A percentile compares a stretch with the other conserved stretches of the same genome.
Conservation (phyloP, 2,888 invertebrate species). For the Drosophila mercatorum region DNA sequence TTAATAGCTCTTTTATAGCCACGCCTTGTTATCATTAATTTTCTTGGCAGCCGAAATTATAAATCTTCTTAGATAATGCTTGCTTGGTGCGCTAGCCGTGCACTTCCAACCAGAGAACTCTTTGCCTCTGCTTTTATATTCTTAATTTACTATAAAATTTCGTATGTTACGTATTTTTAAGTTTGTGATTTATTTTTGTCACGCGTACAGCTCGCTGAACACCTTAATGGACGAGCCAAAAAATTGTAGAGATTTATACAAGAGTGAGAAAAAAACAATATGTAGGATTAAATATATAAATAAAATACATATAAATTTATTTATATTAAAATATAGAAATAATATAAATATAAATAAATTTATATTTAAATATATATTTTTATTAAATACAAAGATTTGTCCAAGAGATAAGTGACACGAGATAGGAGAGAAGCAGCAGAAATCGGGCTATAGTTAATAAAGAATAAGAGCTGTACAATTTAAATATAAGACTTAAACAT, state of each 20-base stretch:
- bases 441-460: background rate
- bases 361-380: too few species aligned
- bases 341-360: background rate
- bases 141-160: conserved; percentile 67
- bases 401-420: background rate
- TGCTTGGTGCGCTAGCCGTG: background rate
- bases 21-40: conserved; percentile 38
- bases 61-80: conserved; percentile 27
- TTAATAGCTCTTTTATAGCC: conserved; percentile 27
- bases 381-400: background rate
- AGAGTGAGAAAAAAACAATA: background rate
- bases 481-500: too few species aligned
- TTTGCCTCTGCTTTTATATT: background rate
- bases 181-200: conserved; percentile 75
- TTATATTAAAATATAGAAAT: background rate
- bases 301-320: background rate
- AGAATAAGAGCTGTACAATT: background rate
- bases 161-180: conserved; percentile 62
- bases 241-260: conserved; percentile 5
- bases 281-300: background rate
- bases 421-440: background rate
- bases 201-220: conserved; percentile 51
- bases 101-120: background rate
- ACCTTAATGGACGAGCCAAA: conserved; percentile 18
- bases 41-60: conserved; percentile 27